Evolutionary conservation across 2,113 vertebrate species (phyloP).

Genomic region (Orycteropus afer): DNA sequence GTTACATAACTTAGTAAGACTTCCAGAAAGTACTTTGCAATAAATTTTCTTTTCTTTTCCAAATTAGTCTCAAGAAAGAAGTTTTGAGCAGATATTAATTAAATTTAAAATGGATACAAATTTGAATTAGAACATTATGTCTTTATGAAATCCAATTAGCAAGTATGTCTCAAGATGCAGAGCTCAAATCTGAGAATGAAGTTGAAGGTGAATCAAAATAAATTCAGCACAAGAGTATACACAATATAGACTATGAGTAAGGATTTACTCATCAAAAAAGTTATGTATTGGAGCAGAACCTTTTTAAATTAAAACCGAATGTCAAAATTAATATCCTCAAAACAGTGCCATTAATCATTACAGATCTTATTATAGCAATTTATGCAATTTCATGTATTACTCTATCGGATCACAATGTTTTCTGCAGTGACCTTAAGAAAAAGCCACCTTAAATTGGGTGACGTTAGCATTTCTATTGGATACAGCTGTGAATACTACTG

Average conservation of each 20-base stretch:
- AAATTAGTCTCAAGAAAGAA: constrained; percentile 7
- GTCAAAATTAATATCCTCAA: not conserved
- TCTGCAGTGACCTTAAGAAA: not conserved
- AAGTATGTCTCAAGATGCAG: not conserved
- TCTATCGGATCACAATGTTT: not conserved
- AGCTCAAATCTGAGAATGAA: not conserved
- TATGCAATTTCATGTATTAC: not conserved
- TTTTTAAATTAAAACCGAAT: constrained; percentile 6
- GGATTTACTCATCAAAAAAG: not conserved
- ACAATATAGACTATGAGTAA: not conserved
- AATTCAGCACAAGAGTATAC: not conserved
- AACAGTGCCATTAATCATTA: not conserved
- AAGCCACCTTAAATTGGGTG: not conserved
- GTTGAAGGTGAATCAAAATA: not conserved
- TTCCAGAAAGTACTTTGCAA: not conserved
- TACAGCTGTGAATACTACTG: not conserved
- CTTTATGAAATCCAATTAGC: not conserved
- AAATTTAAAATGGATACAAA: not conserved
- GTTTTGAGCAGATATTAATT: not conserved
- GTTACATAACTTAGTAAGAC: not conserved
- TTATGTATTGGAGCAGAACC: not conserved
- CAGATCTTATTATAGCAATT: not conserved
- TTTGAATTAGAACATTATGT: not conserved
- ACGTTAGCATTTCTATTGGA: not conserved
- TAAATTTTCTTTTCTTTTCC: not conserved